These are phyloP conservation scores for Zoanthus sansibaricus DNA, from an alignment of 92 coral and sea anemone species.

Conservation along the genomic window DNA sequence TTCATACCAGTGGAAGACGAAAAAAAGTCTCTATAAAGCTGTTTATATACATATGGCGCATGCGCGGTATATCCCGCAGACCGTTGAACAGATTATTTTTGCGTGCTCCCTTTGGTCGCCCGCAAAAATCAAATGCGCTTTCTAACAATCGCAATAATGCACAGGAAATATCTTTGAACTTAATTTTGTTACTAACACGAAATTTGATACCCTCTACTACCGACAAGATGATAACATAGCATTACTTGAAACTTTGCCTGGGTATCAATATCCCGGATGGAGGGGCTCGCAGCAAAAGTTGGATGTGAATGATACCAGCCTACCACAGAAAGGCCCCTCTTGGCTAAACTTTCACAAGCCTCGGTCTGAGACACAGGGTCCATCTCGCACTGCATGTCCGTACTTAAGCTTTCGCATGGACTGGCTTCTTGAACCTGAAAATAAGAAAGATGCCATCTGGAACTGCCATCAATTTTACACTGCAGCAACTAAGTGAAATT, in stretches of 20 bases:
- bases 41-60: too few species aligned
- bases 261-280: constrained; percentile 87
- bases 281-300: constrained; percentile 88
- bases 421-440: constrained; percentile 77
- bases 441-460: too few species aligned
- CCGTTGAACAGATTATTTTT: too few species aligned
- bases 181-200: background rate
- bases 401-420: constrained; percentile 83
- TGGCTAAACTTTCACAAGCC: constrained; percentile 83
- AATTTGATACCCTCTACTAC: background rate
- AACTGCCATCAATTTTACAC: too few species aligned
- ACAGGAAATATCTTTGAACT: too few species aligned
- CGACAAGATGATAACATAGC: background rate
- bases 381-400: constrained; percentile 94
- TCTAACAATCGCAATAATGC: too few species aligned
- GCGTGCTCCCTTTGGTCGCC: too few species aligned
- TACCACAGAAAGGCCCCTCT: constrained; percentile 79
- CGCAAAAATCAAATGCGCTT: too few species aligned
- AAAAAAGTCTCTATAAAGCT: too few species aligned
- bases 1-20: too few species aligned
- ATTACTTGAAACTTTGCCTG: constrained; percentile 87
- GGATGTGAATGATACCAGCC: constrained; percentile 97
- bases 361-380: constrained; percentile 96
- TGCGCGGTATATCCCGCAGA: too few species aligned
- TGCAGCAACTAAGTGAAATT: too few species aligned